Conservation (phyloP, 92 coral and sea anemone species). For the Epizoanthus rinbou region DNA sequence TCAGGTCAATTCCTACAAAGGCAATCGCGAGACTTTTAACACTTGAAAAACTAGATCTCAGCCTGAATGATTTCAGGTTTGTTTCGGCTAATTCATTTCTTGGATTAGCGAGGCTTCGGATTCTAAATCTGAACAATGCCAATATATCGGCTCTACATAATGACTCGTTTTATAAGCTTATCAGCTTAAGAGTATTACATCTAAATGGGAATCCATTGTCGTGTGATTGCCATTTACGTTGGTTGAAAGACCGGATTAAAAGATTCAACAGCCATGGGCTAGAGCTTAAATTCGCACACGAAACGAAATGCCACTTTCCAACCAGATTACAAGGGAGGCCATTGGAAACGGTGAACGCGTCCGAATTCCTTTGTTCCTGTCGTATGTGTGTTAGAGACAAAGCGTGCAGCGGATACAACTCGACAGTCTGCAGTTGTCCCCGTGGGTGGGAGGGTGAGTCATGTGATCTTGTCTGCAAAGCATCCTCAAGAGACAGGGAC, state of each 20-base stretch:
- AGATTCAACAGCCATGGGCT: not conserved
- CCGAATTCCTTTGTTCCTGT: slow-evolving; percentile 69
- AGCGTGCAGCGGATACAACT: slow-evolving; percentile 31
- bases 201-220: slow-evolving; percentile 57
- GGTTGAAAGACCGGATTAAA: slow-evolving; percentile 52
- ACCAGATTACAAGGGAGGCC: slow-evolving; percentile 28
- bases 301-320: slow-evolving; percentile 47
- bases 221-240: slow-evolving; percentile 65
- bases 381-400: slow-evolving; percentile 41
- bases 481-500: not conserved
- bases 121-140: slow-evolving; percentile 50
- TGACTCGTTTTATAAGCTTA: slow-evolving; percentile 49
- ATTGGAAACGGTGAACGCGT: slow-evolving; percentile 25
- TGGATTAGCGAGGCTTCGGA: slow-evolving; percentile 38
- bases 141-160: slow-evolving; percentile 49
- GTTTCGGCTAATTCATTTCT: slow-evolving; percentile 51
- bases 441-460: slow-evolving; percentile 40
- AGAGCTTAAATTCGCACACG: slow-evolving; percentile 5
- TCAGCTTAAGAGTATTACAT: slow-evolving; percentile 4
- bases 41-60: slow-evolving; percentile 57
- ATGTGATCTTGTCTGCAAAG: slow-evolving; percentile 49
- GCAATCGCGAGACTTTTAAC: slow-evolving; percentile 40
- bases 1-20: slow-evolving; percentile 46
- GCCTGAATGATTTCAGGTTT: slow-evolving; percentile 48
- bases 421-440: slow-evolving; percentile 48